Evolutionary conservation across 2,888 invertebrate genomes (phyloP).

Genomic region (Stramonita haemastoma): DNA sequence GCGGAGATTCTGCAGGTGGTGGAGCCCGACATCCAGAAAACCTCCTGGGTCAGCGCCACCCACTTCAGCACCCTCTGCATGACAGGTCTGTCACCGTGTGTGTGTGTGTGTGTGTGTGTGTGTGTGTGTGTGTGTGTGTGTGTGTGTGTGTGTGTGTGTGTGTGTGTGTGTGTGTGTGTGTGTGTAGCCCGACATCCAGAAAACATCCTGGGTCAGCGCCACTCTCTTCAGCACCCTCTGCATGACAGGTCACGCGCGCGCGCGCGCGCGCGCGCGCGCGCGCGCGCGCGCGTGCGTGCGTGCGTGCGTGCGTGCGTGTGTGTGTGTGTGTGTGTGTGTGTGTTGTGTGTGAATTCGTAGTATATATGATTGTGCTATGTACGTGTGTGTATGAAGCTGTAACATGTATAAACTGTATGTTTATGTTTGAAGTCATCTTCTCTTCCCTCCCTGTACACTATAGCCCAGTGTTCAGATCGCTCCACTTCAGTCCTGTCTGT

Average conservation of each 20-base stretch:
- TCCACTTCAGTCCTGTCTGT: too few species aligned
- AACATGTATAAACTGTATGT: too few species aligned
- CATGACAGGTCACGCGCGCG: constrained; percentile 12
- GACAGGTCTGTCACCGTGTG: constrained; percentile 13
- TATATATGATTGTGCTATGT: too few species aligned
- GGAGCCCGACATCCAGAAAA: constrained; percentile 35
- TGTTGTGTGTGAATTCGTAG: not conserved
- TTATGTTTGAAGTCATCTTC: too few species aligned
- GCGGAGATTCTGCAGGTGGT: constrained; percentile 39
- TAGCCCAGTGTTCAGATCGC: too few species aligned
- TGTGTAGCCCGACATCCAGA: constrained; percentile 34
- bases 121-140: not conserved
- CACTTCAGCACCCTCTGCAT: constrained; percentile 32
- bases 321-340: not conserved
- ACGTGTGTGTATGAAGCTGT: too few species aligned
- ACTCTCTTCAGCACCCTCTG: constrained; percentile 31
- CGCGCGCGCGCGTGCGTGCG: not conserved
- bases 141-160: not conserved
- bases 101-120: not conserved
- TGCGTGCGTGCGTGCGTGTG: not conserved
- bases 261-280: not conserved
- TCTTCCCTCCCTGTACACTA: too few species aligned
- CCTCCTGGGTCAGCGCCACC: constrained; percentile 37
- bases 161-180: not conserved
- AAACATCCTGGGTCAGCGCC: constrained; percentile 37